These are phyloP conservation scores for Noctua pronuba DNA, from an alignment of 2,888 invertebrate genomes.

Conservation along the genomic window DNA sequence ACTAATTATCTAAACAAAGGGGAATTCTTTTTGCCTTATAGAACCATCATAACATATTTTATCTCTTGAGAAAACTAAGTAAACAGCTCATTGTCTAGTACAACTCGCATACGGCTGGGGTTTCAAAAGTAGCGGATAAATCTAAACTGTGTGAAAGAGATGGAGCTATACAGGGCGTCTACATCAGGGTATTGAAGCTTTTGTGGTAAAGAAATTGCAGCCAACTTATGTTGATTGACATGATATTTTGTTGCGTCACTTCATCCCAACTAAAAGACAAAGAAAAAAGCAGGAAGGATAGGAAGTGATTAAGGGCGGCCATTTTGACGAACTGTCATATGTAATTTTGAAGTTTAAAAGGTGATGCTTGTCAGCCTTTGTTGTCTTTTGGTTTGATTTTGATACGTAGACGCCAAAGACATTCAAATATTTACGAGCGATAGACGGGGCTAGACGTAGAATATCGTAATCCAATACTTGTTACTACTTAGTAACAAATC, in stretches of 20 bases:
- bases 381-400: too few species aligned
- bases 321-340: too few species aligned
- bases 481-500: too few species aligned
- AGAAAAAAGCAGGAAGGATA: too few species aligned
- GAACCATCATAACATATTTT: constrained; percentile 25
- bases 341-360: too few species aligned
- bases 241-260: not conserved
- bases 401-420: too few species aligned
- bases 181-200: not conserved
- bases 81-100: constrained; percentile 27
- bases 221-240: not conserved
- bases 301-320: too few species aligned
- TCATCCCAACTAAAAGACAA: not conserved
- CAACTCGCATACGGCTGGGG: constrained; percentile 15
- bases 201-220: not conserved
- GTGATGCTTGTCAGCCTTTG: not conserved
- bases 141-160: not conserved
- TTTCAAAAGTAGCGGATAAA: not conserved
- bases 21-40: constrained; percentile 22
- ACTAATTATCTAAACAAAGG: constrained; percentile 37
- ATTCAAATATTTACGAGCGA: too few species aligned
- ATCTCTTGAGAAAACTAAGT: constrained; percentile 46
- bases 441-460: too few species aligned
- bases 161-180: not conserved
- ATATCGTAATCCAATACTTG: too few species aligned